Conservation (phyloP, 2,888 invertebrate species). For the Drosophila kambysellisi region DNA sequence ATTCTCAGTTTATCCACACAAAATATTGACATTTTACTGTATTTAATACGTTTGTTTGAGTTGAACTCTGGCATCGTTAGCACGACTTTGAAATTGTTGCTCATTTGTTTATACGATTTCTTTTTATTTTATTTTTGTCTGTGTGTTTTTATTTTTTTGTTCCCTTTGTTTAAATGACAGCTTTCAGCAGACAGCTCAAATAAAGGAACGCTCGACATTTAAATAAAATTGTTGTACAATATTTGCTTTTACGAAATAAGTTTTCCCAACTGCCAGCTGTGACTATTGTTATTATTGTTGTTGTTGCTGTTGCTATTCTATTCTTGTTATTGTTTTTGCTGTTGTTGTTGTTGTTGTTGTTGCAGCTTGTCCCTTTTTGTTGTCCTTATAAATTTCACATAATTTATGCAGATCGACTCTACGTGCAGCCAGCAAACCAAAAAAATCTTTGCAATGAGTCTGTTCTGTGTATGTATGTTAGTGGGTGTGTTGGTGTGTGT, state of each 20-base stretch:
- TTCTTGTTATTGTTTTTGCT: conserved; percentile 4
- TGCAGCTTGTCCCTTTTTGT: conserved; percentile 55
- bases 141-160: neutral
- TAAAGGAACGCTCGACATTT: conserved; percentile 36
- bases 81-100: neutral
- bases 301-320: conserved; percentile 11
- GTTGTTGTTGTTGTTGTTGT: conserved; percentile 14
- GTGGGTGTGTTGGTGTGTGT: neutral
- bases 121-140: neutral
- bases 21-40: neutral
- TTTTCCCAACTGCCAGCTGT: conserved; percentile 60
- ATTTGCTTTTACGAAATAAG: conserved; percentile 72
- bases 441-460: conserved; percentile 38
- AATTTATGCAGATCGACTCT: conserved; percentile 79
- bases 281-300: conserved; percentile 25
- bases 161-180: conserved; percentile 2
- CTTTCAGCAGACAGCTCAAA: conserved; percentile 16
- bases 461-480: neutral
- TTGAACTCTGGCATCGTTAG: neutral
- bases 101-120: neutral
- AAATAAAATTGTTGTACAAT: conserved; percentile 65
- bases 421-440: conserved; percentile 69
- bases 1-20: neutral
- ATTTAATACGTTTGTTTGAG: neutral
- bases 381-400: conserved; percentile 77